A percentile compares a stretch with the other conserved stretches of the same genome.
These are phyloP conservation scores for Pectinophora gossypiella DNA, from an alignment of 1,140 invertebrate genomes.

Conservation along the genomic window DNA sequence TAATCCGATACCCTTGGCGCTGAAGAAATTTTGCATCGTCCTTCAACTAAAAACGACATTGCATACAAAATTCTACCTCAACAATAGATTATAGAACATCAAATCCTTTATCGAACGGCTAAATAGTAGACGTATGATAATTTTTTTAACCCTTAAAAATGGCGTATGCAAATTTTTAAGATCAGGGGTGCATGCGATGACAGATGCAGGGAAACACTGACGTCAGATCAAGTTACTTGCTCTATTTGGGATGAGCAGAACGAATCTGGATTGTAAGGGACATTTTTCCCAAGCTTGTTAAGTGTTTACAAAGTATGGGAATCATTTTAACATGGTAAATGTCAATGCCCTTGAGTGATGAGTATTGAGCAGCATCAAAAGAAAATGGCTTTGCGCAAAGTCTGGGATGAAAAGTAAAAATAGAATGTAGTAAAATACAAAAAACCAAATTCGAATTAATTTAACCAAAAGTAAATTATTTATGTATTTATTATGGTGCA, in stretches of 20 bases:
- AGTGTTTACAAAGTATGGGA: not conserved
- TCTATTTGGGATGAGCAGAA: not conserved
- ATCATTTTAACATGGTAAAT: not conserved
- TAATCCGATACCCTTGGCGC: conserved; percentile 8
- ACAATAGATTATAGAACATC: not conserved
- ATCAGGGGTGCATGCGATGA: conserved; percentile 45
- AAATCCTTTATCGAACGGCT: not conserved
- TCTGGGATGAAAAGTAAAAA: no score
- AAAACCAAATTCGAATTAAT: no score
- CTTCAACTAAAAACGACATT: conserved; percentile 11
- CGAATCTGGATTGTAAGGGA: not conserved
- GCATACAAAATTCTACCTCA: not conserved
- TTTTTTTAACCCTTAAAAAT: conserved; percentile 65
- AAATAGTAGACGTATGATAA: conserved; percentile 54
- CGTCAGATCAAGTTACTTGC: conserved; percentile 40
- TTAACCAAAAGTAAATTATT: no score
- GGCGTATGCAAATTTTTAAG: conserved; percentile 60
- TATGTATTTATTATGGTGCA: no score
- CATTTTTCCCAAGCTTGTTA: not conserved
- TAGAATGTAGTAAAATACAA: no score
- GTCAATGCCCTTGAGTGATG: no score
- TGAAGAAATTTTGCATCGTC: conserved; percentile 18
- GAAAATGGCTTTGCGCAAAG: no score
- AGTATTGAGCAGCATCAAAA: no score
- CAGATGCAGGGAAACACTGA: conserved; percentile 55